Base-by-base conservation (phyloP, 2,113 vertebrate species). In the Mixornis gularis region DNA sequence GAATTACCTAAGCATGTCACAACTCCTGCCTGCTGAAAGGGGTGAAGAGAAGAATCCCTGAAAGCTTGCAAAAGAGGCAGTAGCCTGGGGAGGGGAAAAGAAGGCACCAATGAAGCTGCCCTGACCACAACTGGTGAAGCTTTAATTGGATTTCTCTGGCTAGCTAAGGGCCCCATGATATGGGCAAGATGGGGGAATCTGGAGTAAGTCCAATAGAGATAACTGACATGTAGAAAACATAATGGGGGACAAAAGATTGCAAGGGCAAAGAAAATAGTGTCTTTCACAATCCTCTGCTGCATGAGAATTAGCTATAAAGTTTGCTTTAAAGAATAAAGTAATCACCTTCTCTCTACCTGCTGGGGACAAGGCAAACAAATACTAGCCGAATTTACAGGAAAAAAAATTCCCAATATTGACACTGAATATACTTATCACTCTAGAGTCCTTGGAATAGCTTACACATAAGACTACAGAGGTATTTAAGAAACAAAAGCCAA, bases 161-260 rank as follows among this genome's bases (percentile, higher is more conserved):
- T 62, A 56, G 12, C 21, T 74, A 48, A 30, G 30, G 7, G 11
- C 10, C 30, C 4, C 17, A 25, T 0, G 0, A 19, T 25, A 7
- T 10, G 17, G 53, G 30, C 73, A 79, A 66, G 21, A 38, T 17
- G 3, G 60, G 7, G 21, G 49, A 79, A 48, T 36, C 12, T 12
- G 19, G 10, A 70, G 12, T 21, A 78, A 30, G 3, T 52, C 44
- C 19, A 48, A 2, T 0, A 17, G 41, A n/a, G 12, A 24, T 27
- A 59, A 66, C 0, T 17, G 21, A 44, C 22, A 76, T 6, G 7
- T 1, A 68, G 43, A 60, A 69, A 89, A 77, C 16, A 30, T 0
- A 5, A 40, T 15, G 2, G 0, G 7, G n/a, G 4, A 40, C 0
- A 2, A 60, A 83, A 72, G 44, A 32, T 9, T 71, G 17, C 13